Evolutionary conservation across 2,797 vertebrate genomes (phyloP), one percentile per base, ranked within the genome.

Genomic region (Molothrus ater): DNA sequence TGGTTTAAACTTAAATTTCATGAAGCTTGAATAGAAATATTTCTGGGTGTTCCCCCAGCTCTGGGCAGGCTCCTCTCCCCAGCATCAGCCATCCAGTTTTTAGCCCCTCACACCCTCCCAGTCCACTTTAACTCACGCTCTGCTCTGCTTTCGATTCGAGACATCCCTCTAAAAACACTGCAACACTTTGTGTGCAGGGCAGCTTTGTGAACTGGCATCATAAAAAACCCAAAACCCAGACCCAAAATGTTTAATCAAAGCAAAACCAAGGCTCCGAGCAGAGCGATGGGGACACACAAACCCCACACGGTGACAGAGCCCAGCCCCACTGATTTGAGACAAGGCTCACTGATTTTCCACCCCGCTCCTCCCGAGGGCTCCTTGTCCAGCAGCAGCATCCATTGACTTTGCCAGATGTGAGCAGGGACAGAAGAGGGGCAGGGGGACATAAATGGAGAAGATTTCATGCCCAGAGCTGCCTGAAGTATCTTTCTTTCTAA

Each of bases 361-460:
- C 26, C 11, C 0, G 6, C 20, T 87, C 56, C 68, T 42, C 54
- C 0, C 24, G 3, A 51, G 1, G 38, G 29, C 53, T 79, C 36
- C 9, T 12, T 1, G 5, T 24, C 72, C 70, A 47, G 80, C 51
- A 81, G 90, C 48, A 81, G 42, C 47, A 51, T 2, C 42, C 0
- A 0, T 5, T 16, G 0, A 6, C 54, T 71, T 43, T 5, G 1
- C 13, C 43, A 86, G 36, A 48, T 3, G 11, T 17, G 36, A 90
- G 53, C 65, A 79, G 16, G 28, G 71, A 61, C 59, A 78, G 34
- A 20, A 60, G 17, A 66, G 10, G 17, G 34, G 14, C 63, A 57
- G 25, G 7, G 29, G 25, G 31, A 70, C n/a, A 22, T 8, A 16
- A 18, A 2, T 0, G 2, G 47, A 0, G 13, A 42, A 83, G 29